Conservation (phyloP, 2,797 vertebrate species). For the Enoplosus armatus region DNA sequence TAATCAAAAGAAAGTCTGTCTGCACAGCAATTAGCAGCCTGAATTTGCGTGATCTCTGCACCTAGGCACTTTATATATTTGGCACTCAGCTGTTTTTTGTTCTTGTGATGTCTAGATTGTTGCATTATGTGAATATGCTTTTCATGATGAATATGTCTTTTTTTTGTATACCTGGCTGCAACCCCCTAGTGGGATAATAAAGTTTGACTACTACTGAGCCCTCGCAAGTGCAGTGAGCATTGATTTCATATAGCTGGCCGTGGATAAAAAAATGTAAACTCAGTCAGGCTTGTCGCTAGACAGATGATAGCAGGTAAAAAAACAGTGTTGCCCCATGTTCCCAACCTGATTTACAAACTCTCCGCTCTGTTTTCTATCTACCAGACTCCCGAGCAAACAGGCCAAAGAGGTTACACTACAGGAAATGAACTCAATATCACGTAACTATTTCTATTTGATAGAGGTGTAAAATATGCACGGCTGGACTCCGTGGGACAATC, state of each 20-base stretch:
- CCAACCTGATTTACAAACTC: slow-evolving; percentile 74
- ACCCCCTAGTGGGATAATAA: no score
- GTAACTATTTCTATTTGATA: slow-evolving; percentile 79
- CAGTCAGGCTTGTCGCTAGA: slow-evolving; percentile 59
- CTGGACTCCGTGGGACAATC: slow-evolving; percentile 65
- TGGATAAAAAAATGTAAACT: slow-evolving; percentile 50
- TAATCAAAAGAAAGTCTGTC: no score
- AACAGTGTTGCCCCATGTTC: slow-evolving; percentile 62
- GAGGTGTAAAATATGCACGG: slow-evolving; percentile 80
- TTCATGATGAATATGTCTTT: no score
- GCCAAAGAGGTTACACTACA: slow-evolving; percentile 78
- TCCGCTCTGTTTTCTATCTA: slow-evolving; percentile 72
- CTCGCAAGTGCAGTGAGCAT: slow-evolving; percentile 5
- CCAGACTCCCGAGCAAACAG: slow-evolving; percentile 62
- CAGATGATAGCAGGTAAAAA: slow-evolving; percentile 73
- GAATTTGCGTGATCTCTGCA: no score
- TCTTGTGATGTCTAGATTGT: no score
- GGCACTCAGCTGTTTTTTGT: no score
- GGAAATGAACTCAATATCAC: slow-evolving; percentile 82
- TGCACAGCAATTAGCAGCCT: no score
- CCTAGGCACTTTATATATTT: no score
- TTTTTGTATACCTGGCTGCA: no score
- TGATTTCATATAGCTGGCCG: slow-evolving; percentile 32
- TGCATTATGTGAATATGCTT: no score
- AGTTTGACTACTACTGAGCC: background rate